Evolutionary conservation across 2,888 invertebrate species (phyloP).

Genomic region (Kuschelorhynchus macadamiae): DNA sequence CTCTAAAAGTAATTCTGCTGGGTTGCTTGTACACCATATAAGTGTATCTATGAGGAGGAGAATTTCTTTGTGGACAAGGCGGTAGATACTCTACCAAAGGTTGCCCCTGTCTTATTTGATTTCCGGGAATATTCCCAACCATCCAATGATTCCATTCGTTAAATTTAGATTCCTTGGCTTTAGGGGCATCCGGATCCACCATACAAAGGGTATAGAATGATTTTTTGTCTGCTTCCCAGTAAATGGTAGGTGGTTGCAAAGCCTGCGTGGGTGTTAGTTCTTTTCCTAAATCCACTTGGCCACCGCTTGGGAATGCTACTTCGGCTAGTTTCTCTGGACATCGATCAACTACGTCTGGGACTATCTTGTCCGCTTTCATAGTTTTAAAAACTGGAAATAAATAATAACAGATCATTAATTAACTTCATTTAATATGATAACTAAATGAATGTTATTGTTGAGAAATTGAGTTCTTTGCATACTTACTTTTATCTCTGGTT

Average conservation of each 20-base stretch:
- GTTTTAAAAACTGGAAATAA: conserved; percentile 41
- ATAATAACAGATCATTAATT: not conserved
- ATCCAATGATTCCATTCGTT: conserved; percentile 87
- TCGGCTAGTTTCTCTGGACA: conserved; percentile 72
- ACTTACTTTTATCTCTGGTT: conserved; percentile 47
- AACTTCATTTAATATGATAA: not conserved
- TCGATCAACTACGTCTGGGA: conserved; percentile 79
- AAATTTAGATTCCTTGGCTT: conserved; percentile 74
- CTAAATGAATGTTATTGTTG: no score
- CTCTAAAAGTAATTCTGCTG: conserved; percentile 57
- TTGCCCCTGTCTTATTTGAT: conserved; percentile 72
- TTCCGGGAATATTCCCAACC: conserved; percentile 80
- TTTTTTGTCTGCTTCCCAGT: conserved; percentile 58
- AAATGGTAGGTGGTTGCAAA: conserved; percentile 70
- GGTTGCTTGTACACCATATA: conserved; percentile 71
- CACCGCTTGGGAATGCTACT: conserved; percentile 70
- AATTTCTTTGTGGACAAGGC: conserved; percentile 79
- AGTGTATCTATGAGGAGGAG: conserved; percentile 81
- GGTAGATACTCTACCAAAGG: conserved; percentile 78
- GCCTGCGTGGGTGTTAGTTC: conserved; percentile 81
- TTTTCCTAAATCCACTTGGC: conserved; percentile 75
- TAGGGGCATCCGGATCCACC: conserved; percentile 83
- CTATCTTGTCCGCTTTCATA: conserved; percentile 60
- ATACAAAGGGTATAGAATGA: conserved; percentile 67
- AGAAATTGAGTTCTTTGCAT: no score